Base-by-base conservation (phyloP, 2,113 vertebrate genomes). In the Acrocephalus kingi region DNA sequence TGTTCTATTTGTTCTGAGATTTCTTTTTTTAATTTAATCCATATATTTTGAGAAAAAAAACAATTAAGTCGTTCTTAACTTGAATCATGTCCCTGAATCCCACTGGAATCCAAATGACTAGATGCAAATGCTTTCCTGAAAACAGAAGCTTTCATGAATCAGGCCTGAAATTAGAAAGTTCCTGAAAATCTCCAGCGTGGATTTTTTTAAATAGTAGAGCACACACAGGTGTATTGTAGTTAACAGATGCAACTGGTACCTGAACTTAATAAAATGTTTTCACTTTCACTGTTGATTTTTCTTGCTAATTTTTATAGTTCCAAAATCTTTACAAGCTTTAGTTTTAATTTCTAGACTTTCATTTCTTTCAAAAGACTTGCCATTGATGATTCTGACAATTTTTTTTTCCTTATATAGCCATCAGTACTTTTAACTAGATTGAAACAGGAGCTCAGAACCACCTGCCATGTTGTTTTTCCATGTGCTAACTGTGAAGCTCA, bases 21-120 rank as follows among this genome's bases (percentile, higher is more conserved):
- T 51, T 39, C 22, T 48, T 69, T 63, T 89, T 90, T 90, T n/a
- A 24, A 77, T 67, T 77, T 77, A 85, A 93, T 76, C 33, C 33
- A 66, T 51, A 28, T 72, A 66, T 84, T 91, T 77, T 63, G 48
- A 87, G 41, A 35, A 83, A 94, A 39, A 92, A 92, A 76, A 54
- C 35, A 93, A 66, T 76, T 62, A 90, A 83, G 55, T 54, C 8
- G 73, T 84, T 92, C 67, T 78, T 81, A 91, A 93, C 51, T 90
- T 90, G 33, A 88, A 88, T 67, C 85, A 75, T 24, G 64, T 61
- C 63, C 87, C 62, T 7, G 48, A 74, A 93, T 71, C 33, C 43
- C 75, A 85, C 2, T 48, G 82, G 82, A 95, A 85, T 76, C 24
- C 64, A 76, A 95, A 87, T 56, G 4, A 93, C 83, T 66, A 87